phyloP scores from a whole-genome alignment of 2,888 invertebrate species.

The Anthrax anthrax region DNA sequence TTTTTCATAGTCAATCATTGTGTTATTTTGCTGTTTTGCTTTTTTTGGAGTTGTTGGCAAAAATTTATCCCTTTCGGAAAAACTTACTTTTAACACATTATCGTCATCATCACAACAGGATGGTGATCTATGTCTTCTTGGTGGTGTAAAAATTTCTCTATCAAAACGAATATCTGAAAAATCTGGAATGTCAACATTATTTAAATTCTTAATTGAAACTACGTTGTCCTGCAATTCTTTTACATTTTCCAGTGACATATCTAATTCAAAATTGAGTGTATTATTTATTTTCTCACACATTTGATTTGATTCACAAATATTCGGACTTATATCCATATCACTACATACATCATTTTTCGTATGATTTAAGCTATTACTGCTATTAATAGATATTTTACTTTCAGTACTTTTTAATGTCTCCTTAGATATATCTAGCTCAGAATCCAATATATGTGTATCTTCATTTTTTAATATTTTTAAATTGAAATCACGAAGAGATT shows the following conservation, averaged over 20 bases:
- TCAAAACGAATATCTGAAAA: background rate
- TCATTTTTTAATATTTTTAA: background rate
- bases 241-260: too few relatives aligned
- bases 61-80: background rate
- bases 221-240: too few relatives aligned
- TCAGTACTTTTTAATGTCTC: background rate
- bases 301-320: too few relatives aligned
- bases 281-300: too few relatives aligned
- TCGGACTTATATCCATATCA: slow-evolving; percentile 8
- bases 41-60: slow-evolving; percentile 9
- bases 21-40: background rate
- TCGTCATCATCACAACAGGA: background rate
- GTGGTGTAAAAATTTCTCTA: background rate
- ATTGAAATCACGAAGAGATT: background rate
- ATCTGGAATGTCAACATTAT: background rate
- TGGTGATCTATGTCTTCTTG: background rate
- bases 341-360: too few relatives aligned
- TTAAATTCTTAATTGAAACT: too few relatives aligned
- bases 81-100: background rate
- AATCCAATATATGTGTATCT: background rate
- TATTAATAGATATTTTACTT: background rate
- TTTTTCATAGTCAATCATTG: slow-evolving; percentile 6
- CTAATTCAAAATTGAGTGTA: too few relatives aligned
- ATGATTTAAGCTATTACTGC: too few relatives aligned
- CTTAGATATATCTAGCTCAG: background rate